phyloP scores from a whole-genome alignment of 2,113 vertebrate genomes.

The Semnornis frantzii region DNA sequence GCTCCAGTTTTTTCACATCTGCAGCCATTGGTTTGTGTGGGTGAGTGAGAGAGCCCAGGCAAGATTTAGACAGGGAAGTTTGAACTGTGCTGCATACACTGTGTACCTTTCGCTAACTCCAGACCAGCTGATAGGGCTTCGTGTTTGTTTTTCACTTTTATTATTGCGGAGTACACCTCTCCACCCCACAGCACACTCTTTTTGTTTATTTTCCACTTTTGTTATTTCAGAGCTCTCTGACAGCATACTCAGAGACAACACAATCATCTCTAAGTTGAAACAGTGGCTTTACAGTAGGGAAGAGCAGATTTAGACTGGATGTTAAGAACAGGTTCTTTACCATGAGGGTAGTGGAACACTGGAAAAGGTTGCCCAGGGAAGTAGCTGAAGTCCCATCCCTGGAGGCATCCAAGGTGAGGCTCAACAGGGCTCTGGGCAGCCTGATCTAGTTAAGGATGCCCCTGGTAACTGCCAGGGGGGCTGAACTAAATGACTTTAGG shows the following conservation, averaged over 20 bases:
- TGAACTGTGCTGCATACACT: not conserved
- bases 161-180: not conserved
- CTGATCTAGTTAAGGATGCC: no score
- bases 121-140: not conserved
- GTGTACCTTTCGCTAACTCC: not conserved
- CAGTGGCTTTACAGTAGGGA: no score
- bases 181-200: not conserved
- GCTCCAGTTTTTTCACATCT: not conserved
- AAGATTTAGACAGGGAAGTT: fast-evolving
- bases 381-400: no score
- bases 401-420: no score
- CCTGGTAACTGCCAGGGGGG: no score
- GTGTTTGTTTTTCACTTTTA: not conserved
- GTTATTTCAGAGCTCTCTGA: not conserved
- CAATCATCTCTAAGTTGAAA: not conserved
- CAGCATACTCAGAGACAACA: not conserved
- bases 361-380: no score
- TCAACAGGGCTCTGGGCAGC: no score
- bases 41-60: not conserved
- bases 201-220: not conserved
- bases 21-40: not conserved
- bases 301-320: no score
- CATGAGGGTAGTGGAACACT: no score
- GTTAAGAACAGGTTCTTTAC: no score
- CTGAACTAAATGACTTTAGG: no score